Evolutionary conservation across 2,888 invertebrate species (phyloP), one percentile per base, ranked within the genome.

Genomic region (Leucozona laternaria): DNA sequence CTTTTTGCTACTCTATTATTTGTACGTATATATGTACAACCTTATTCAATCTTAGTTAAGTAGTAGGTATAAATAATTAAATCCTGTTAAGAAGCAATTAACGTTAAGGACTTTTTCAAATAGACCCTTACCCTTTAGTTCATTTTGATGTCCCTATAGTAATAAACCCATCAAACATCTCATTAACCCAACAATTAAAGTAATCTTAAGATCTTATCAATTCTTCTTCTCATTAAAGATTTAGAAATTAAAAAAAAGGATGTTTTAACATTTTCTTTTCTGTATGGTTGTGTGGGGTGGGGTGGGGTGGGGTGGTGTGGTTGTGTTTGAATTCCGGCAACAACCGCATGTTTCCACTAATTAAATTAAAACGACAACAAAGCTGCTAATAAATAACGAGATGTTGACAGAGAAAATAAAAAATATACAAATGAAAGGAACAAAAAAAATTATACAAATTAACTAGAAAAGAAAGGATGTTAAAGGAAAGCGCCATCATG

Each of bases 371-470:
- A 84, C 75, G 64, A 75, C 58, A 64, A 64, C 70, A 43, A 75
- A 71, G 40, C 83, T 75, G 34, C 83, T 75, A 75, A 84, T 84
- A 84, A 84, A 79, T 79, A 75, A 79, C 34, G 34, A 70, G 55
- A 83, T 83, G 73, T 79, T 73, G 73, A 79, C 83, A 68, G 25
- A 48, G 20, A 31, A 62, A 66, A 60, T 25, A 37, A 48, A 62
- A n/a, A n/a, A n/a, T n/a, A 50, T 60, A 79, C 43, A 57, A 76
- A 40, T 48, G 25, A 53, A 60, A 68, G 5, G n/a, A n/a, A n/a
- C n/a, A 43, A 50, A 40, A 31, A 37, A 22, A 66, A 45, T 25
- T 25, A 60, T n/a, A 60, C 40, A 60, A 60, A 60, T 60, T 60
- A 43, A 45, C 45, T 28, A 64, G 11, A 45, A 45, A 64, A 45